phyloP scores from a whole-genome alignment of 2,797 vertebrate species.

The Malurus leucopterus region DNA sequence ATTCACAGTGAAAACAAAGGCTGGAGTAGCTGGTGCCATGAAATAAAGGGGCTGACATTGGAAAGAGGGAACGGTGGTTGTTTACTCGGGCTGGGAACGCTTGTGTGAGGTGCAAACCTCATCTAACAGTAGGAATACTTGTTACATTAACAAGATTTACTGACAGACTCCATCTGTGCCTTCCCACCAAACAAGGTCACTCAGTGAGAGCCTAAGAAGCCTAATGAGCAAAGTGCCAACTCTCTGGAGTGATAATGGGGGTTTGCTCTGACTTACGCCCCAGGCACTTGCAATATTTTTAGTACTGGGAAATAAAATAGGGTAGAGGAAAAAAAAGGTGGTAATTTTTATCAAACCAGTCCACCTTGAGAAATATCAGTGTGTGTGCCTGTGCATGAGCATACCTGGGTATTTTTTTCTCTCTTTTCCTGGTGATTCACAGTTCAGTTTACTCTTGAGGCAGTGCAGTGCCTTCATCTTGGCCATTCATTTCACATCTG shows the following conservation, averaged over 20 bases:
- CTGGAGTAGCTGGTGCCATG: conserved; percentile 14
- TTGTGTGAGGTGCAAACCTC: conserved; percentile 65
- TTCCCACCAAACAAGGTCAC: conserved; percentile 77
- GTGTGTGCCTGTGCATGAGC: background rate
- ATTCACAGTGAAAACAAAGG: conserved; percentile 44
- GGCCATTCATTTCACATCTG: background rate
- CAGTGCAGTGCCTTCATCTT: background rate
- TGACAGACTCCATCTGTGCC: conserved; percentile 78
- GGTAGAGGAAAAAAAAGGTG: conserved; percentile 57
- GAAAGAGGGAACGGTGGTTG: conserved; percentile 25
- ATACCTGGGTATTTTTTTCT: background rate
- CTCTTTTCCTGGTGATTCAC: conserved; percentile 1
- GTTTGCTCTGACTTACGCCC: conserved; percentile 62
- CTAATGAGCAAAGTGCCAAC: conserved; percentile 70
- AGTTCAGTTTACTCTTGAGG: conserved; percentile 18
- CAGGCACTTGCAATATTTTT: conserved; percentile 72
- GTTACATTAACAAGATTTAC: conserved; percentile 79
- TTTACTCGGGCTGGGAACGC: conserved; percentile 54
- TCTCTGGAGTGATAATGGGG: conserved; percentile 68
- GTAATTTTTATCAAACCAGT: conserved; percentile 59
- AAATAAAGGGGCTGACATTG: conserved; percentile 29
- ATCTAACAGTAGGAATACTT: conserved; percentile 72
- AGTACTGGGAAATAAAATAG: conserved; percentile 66
- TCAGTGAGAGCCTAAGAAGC: conserved; percentile 62
- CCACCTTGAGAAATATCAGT: conserved; percentile 59